Base-by-base conservation (phyloP, 1,140 invertebrate genomes). In the Bombus difficillimus region DNA sequence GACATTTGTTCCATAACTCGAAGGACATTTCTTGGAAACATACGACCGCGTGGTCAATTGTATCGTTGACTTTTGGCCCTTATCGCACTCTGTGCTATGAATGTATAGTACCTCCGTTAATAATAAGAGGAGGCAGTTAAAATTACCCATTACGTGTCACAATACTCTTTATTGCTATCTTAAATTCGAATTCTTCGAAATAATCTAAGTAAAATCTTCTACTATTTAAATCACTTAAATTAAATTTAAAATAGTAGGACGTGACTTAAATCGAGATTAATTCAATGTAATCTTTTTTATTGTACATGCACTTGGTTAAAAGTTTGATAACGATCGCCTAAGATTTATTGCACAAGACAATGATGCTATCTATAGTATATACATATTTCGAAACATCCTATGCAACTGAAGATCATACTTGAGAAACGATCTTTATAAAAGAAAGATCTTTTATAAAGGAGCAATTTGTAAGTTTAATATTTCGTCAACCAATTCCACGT, bases 21-120 rank as follows among this genome's bases (percentile, higher is more conserved):
- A 81, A 81, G 84, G 78, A 81, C 84, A 64, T 73, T 85, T 85
- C 84, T 85, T 64, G 79, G 84, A 74, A 85, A 76, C n/a, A 12
- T 62, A 83, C 72, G 85, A 47, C 53, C 47, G 28, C 39, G 22
- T 74, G 66, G 39, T 86, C 73, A 88, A 88, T 88, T 88, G 79
- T 73, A 82, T 53, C 86, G 64, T 88, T 88, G 86, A 88, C 86
- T 88, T 74, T 82, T 88, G 78, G 78, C 86, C 84, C 84, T 76
- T 77, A 41, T 73, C 68, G 78, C 41, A 86, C 79, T 79, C 83
- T 75, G 75, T 43, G 66, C 82, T 15, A 34, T 57, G 83, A 53
- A 79, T 47, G 66, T 64, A 77, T 53, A 53, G 28, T 79, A 68
- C 13, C 68, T n/a, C 15, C 3, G 25, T 43, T 86, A 86, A 83